A percentile compares a stretch with the other conserved stretches of the same genome.
phyloP scores from a whole-genome alignment of 1,140 invertebrate genomes.

The Thrips palmi region DNA sequence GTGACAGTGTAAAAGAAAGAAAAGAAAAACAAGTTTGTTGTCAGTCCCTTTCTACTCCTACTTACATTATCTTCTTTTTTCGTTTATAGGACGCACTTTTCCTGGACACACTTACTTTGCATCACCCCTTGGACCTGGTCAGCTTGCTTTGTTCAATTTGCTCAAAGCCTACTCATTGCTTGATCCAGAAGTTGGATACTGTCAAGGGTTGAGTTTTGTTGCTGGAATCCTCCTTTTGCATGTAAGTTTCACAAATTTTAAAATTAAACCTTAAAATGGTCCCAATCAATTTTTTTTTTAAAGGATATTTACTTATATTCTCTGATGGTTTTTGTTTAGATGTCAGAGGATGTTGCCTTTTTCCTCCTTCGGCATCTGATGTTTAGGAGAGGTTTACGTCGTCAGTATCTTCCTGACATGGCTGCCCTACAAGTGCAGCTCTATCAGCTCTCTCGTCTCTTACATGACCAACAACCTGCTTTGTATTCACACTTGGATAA shows the following conservation, averaged over 20 bases:
- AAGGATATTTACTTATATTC: not conserved
- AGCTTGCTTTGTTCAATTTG: slow-evolving; percentile 83
- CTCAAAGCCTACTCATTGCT: slow-evolving; percentile 89
- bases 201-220: slow-evolving; percentile 89
- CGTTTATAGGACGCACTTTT: slow-evolving; percentile 63
- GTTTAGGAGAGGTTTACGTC: slow-evolving; percentile 68
- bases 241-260: slow-evolving; percentile 35
- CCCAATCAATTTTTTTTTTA: not conserved
- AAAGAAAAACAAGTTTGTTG: not conserved
- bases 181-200: slow-evolving; percentile 88
- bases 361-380: slow-evolving; percentile 74
- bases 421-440: slow-evolving; percentile 76
- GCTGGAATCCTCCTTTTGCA: slow-evolving; percentile 83
- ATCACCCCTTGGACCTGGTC: slow-evolving; percentile 69
- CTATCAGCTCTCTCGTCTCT: slow-evolving; percentile 81
- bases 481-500: slow-evolving; percentile 77
- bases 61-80: slow-evolving; percentile 12
- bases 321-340: slow-evolving; percentile 33
- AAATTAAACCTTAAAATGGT: not conserved
- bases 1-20: not conserved
- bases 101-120: slow-evolving; percentile 85
- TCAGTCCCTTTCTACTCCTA: not conserved
- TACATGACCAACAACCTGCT: slow-evolving; percentile 71
- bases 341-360: slow-evolving; percentile 79
- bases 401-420: slow-evolving; percentile 87